Conservation (phyloP, 2,797 vertebrate genomes). For the Columba guinea region DNA sequence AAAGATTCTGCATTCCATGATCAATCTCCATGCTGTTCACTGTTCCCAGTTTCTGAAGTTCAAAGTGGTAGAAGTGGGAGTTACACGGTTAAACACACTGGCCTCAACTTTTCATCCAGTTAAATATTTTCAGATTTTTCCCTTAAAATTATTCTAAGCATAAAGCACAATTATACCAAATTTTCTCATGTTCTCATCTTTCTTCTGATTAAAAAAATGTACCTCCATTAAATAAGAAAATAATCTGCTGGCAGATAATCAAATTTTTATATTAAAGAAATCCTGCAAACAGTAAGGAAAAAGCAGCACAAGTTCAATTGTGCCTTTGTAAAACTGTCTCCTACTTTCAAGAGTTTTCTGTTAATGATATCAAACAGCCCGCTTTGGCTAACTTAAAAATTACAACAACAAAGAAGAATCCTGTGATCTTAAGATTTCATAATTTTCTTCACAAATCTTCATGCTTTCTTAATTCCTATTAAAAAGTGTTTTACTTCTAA, state of each 20-base stretch:
- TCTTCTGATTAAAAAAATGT: not conserved
- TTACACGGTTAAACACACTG: not conserved
- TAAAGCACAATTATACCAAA: not conserved
- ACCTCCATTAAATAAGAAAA: not conserved
- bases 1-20: conserved; percentile 32
- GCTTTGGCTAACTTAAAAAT: not conserved
- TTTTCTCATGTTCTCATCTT: not conserved
- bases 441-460: not conserved
- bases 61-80: not conserved
- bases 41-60: conserved; percentile 26
- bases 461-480: not conserved
- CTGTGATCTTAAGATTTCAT: not conserved
- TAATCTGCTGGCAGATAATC: not conserved
- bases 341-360: not conserved
- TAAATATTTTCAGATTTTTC: not conserved
- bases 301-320: not conserved
- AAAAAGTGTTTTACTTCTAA: not conserved
- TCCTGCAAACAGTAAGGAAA: not conserved
- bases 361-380: not conserved
- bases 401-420: not conserved
- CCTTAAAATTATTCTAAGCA: not conserved
- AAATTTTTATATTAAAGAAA: not conserved
- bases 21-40: not conserved
- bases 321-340: not conserved
- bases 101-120: not conserved